These are phyloP conservation scores for Anabas testudineus DNA, from an alignment of 2,797 vertebrate genomes.

Conservation along the genomic window DNA sequence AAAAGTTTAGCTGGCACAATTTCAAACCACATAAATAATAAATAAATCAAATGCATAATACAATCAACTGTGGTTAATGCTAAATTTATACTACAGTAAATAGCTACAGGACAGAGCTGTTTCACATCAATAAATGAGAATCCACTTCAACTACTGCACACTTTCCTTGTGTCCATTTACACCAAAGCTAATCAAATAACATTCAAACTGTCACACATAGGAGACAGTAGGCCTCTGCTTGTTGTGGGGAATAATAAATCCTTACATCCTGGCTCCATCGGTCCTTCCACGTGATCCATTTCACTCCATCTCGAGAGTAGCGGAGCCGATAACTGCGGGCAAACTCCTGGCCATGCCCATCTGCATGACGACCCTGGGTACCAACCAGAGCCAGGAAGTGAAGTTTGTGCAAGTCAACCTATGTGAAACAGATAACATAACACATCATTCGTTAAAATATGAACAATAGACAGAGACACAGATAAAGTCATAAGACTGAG, in stretches of 20 bases:
- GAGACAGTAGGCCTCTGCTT: not conserved
- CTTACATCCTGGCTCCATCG: constrained; percentile 91
- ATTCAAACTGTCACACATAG: constrained; percentile 5
- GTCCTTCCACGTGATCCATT: constrained; percentile 93
- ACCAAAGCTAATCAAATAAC: constrained; percentile 15
- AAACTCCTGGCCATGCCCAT: constrained; percentile 93
- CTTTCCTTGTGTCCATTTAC: not conserved
- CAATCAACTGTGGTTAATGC: constrained; percentile 19
- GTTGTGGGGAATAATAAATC: constrained; percentile 9
- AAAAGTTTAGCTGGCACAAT: constrained; percentile 6
- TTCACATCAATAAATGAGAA: constrained; percentile 24
- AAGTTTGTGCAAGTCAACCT: constrained; percentile 89
- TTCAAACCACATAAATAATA: constrained; percentile 32
- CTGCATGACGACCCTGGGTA: constrained; percentile 94
- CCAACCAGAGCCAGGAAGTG: constrained; percentile 93
- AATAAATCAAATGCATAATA: constrained; percentile 27
- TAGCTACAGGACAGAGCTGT: constrained; percentile 20
- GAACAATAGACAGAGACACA: not conserved
- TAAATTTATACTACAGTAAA: constrained; percentile 33
- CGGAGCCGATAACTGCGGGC: constrained; percentile 89
- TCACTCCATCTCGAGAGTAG: constrained; percentile 91
- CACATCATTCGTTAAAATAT: not conserved
- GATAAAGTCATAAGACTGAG: not conserved
- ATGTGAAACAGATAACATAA: constrained; percentile 57
- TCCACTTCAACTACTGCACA: not conserved